phyloP scores from a whole-genome alignment of 1,140 invertebrate genomes.

The Leucophenga varia region DNA sequence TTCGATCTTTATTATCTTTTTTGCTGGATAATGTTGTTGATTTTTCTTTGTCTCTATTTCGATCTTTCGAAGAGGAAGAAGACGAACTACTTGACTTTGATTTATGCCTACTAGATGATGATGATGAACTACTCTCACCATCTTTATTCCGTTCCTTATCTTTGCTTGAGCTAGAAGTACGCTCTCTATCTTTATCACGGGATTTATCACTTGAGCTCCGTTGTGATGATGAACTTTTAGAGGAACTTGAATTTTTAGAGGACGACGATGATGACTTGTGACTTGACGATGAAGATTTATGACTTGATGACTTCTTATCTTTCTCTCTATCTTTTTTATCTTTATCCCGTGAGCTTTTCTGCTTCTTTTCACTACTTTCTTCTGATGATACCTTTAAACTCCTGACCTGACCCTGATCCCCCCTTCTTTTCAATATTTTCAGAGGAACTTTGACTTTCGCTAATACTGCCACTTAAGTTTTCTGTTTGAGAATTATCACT shows the following conservation, averaged over 20 bases:
- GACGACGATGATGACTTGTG: slow-evolving; percentile 42
- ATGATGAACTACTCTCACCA: slow-evolving; percentile 22
- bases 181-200: slow-evolving; percentile 45
- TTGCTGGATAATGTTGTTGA: slow-evolving; percentile 17
- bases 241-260: slow-evolving; percentile 32
- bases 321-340: slow-evolving; percentile 57
- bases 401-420: background rate
- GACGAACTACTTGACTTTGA: slow-evolving; percentile 38
- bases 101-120: slow-evolving; percentile 43
- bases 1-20: slow-evolving; percentile 22
- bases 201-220: slow-evolving; percentile 49
- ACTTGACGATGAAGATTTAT: slow-evolving; percentile 47
- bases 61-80: slow-evolving; percentile 49
- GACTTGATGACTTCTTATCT: slow-evolving; percentile 49
- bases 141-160: slow-evolving; percentile 42
- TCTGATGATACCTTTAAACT: slow-evolving; percentile 32
- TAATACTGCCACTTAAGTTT: slow-evolving; percentile 16
- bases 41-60: slow-evolving; percentile 56
- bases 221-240: slow-evolving; percentile 39
- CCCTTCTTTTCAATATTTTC: slow-evolving; percentile 14
- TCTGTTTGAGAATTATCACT: slow-evolving; percentile 12
- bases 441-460: slow-evolving; percentile 38
- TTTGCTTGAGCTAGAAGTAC: slow-evolving; percentile 28
- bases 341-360: slow-evolving; percentile 36
- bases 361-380: slow-evolving; percentile 42